Evolutionary conservation across 2,797 vertebrate genomes (phyloP).

Genomic region (Tadarida brasiliensis): DNA sequence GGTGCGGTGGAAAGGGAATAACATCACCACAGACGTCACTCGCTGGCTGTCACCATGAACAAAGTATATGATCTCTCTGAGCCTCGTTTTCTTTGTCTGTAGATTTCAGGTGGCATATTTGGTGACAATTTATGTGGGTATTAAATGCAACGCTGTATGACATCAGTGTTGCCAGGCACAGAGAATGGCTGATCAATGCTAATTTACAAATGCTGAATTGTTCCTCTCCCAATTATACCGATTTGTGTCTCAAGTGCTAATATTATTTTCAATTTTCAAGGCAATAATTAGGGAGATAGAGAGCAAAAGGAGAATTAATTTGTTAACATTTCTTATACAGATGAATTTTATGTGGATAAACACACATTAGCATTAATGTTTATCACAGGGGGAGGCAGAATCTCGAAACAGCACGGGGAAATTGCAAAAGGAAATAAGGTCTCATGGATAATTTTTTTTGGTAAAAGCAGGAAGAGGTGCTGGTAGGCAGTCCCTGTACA

Average conservation of each 20-base stretch:
- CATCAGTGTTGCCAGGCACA: background rate
- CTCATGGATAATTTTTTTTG: background rate
- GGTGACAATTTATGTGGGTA: background rate
- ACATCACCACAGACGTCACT: background rate
- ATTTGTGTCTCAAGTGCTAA: background rate
- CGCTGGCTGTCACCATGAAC: background rate
- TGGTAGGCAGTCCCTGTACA: background rate
- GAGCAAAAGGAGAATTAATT: background rate
- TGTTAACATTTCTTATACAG: background rate
- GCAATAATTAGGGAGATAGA: background rate
- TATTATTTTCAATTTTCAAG: background rate
- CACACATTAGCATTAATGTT: conserved; percentile 12
- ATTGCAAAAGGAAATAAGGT: background rate
- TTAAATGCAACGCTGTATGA: background rate
- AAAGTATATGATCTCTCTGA: too few species aligned
- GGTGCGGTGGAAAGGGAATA: background rate
- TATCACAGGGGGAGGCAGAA: background rate
- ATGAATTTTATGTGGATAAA: conserved; percentile 28
- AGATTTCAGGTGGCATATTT: background rate
- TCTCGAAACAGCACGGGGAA: background rate
- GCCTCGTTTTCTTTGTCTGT: background rate
- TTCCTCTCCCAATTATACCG: background rate
- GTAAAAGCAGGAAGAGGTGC: background rate
- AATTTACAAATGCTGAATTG: background rate
- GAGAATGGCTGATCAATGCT: background rate